These are phyloP conservation scores for Blera fallax DNA, from an alignment of 2,888 invertebrate species.

Conservation along the genomic window DNA sequence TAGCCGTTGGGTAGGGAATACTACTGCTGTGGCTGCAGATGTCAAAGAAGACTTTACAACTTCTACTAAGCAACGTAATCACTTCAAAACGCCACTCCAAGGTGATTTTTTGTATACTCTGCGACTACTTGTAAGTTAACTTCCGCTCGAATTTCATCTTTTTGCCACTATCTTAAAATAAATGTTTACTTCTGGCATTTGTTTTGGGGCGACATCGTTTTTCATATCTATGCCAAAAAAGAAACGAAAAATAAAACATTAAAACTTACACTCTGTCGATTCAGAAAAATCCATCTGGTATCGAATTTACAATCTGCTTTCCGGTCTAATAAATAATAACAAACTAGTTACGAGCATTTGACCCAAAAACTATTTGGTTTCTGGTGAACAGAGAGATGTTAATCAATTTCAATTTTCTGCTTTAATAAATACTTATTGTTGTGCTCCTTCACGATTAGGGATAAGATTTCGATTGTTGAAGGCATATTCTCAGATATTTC, in stretches of 20 bases:
- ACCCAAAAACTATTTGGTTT: constrained; percentile 31
- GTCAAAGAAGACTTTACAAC: too few species aligned
- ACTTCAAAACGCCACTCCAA: background rate
- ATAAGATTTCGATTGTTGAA: background rate
- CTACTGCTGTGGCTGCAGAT: too few species aligned
- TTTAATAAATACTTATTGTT: constrained; percentile 35
- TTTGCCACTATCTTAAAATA: background rate
- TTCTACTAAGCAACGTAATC: too few species aligned
- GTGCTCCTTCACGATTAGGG: background rate
- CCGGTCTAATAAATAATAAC: constrained; percentile 1
- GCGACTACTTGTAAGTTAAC: background rate
- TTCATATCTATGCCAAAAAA: background rate
- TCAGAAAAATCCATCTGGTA: constrained; percentile 16
- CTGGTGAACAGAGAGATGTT: constrained; percentile 26
- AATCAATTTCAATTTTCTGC: constrained; percentile 54
- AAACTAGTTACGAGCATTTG: constrained; percentile 5
- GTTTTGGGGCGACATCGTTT: background rate
- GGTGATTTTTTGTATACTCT: background rate
- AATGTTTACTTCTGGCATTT: background rate
- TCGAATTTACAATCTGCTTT: constrained; percentile 11
- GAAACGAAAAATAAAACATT: background rate
- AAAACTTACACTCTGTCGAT: constrained; percentile 12
- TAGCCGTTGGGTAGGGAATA: too few species aligned
- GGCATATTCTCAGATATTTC: background rate
- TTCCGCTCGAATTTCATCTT: background rate